These are phyloP conservation scores for Cyclina sinensis DNA, from an alignment of 1,140 invertebrate species.

Conservation along the genomic window DNA sequence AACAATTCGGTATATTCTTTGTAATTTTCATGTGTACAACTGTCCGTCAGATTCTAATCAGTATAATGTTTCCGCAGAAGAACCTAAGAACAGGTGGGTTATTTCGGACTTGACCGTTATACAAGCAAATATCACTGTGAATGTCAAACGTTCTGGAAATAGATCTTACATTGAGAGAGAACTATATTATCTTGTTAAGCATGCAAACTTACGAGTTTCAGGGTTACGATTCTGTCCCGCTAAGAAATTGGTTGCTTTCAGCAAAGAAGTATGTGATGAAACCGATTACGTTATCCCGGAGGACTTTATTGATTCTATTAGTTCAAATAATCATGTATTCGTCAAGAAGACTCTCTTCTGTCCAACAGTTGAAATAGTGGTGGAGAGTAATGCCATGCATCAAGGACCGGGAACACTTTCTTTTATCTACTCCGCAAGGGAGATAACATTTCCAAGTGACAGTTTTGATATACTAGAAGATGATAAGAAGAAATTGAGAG, in stretches of 20 bases:
- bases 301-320: background rate
- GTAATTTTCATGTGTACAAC: background rate
- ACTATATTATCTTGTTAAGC: background rate
- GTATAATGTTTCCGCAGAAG: background rate
- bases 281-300: background rate
- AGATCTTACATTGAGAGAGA: background rate
- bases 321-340: background rate
- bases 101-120: background rate
- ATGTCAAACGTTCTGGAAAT: background rate
- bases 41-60: background rate
- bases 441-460: background rate
- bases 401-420: background rate
- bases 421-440: background rate
- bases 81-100: background rate
- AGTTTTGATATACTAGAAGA: background rate
- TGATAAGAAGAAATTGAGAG: background rate
- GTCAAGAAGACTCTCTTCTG: background rate
- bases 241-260: background rate
- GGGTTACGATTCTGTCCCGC: background rate
- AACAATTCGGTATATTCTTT: background rate
- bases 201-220: background rate
- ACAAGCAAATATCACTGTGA: background rate
- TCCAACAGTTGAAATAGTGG: background rate
- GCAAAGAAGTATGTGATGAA: background rate
- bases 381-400: background rate